These are phyloP conservation scores for Theristicus caerulescens DNA, from an alignment of 2,113 vertebrate genomes.

Conservation along the genomic window DNA sequence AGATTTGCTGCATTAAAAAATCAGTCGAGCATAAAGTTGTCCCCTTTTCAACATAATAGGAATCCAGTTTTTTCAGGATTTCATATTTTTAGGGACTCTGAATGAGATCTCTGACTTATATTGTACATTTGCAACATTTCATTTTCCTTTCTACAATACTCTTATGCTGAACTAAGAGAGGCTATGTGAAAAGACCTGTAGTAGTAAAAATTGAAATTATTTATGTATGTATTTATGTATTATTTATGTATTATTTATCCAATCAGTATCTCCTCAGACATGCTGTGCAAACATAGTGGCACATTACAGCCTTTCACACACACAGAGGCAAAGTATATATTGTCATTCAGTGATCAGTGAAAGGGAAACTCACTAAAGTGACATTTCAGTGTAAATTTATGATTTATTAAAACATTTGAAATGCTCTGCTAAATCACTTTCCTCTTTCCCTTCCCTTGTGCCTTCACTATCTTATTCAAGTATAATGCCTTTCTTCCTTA, in stretches of 20 bases:
- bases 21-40: conserved; percentile 49
- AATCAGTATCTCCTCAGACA: neutral
- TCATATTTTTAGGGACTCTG: neutral
- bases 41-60: conserved; percentile 3
- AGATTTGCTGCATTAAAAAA: conserved; percentile 48
- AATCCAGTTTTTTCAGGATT: neutral
- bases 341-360: neutral
- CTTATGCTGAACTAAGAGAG: neutral
- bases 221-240: neutral
- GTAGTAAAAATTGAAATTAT: neutral
- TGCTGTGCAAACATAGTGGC: neutral
- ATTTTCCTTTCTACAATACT: neutral
- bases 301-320: neutral
- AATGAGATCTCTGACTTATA: neutral
- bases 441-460: conserved; percentile 4
- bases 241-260: neutral
- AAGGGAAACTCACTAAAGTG: neutral
- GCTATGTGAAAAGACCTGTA: neutral
- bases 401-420: conserved; percentile 36
- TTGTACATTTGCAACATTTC: neutral
- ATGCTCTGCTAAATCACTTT: neutral
- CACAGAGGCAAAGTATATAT: neutral
- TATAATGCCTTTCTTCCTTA: neutral
- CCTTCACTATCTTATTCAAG: neutral
- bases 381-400: conserved; percentile 44